phyloP scores from a whole-genome alignment of 2,797 vertebrate genomes.

The Adrianichthys oophorus region DNA sequence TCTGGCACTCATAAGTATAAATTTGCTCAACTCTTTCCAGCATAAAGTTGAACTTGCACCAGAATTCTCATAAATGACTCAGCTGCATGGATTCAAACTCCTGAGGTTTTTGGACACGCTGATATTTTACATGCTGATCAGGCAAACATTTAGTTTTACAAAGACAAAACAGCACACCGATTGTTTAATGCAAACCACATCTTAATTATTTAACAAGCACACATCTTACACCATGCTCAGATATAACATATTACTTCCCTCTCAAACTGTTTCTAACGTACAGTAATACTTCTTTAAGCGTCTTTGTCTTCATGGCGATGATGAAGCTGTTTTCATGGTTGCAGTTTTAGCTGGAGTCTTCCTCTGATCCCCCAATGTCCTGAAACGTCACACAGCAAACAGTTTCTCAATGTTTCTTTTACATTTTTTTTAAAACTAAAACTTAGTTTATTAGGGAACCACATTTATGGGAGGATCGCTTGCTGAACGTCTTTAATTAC shows the following conservation, averaged over 20 bases:
- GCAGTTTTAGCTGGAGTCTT: conserved; percentile 61
- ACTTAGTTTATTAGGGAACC: not conserved
- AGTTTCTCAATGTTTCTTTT: not conserved
- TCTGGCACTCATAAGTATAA: too few relatives aligned
- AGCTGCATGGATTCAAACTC: too few relatives aligned
- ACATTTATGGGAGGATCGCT: too few relatives aligned
- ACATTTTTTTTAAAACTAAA: not conserved
- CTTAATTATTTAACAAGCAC: conserved; percentile 24
- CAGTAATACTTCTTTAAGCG: conserved; percentile 17
- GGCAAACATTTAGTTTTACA: not conserved
- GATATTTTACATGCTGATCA: too few relatives aligned
- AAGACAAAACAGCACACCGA: not conserved
- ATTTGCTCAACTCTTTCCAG: too few relatives aligned
- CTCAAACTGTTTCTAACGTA: conserved; percentile 21
- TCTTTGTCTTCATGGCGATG: conserved; percentile 31
- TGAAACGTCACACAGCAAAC: conserved; percentile 49
- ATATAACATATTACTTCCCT: conserved; percentile 1
- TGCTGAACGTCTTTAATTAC: too few relatives aligned
- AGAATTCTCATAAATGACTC: too few relatives aligned
- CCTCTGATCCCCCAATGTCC: conserved; percentile 73
- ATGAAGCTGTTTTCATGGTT: conserved; percentile 40
- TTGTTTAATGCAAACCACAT: conserved; percentile 8
- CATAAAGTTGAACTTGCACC: too few relatives aligned
- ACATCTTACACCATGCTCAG: conserved; percentile 1
- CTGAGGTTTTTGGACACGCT: too few relatives aligned